A percentile compares a stretch with the other conserved stretches of the same genome.
Evolutionary conservation across 2,113 vertebrate genomes (phyloP).

Genomic region (Callospermophilus lateralis): DNA sequence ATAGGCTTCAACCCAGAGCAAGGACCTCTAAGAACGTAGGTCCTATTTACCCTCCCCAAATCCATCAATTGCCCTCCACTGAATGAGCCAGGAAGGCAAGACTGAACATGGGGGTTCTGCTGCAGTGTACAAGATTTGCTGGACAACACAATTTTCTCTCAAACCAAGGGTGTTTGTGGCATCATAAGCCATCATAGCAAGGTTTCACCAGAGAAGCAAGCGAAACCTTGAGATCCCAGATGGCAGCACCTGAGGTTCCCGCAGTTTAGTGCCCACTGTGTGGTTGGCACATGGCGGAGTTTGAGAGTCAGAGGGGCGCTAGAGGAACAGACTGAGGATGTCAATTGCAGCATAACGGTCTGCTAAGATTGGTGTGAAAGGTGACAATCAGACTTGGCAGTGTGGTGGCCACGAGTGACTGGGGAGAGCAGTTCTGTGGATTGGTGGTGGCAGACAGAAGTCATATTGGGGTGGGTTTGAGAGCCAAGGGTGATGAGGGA

Average conservation of each 20-base stretch:
- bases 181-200: not conserved
- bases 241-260: not conserved
- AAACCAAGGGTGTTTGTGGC: not conserved
- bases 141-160: not conserved
- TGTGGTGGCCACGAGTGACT: not conserved
- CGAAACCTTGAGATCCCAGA: not conserved
- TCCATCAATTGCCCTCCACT: not conserved
- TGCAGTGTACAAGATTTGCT: not conserved
- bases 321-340: accelerated
- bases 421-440: not conserved
- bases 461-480: not conserved
- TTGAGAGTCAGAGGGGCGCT: not conserved
- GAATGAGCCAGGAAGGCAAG: not conserved
- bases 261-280: accelerated
- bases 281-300: not conserved
- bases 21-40: not conserved
- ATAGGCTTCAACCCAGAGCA: not conserved
- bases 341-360: not conserved
- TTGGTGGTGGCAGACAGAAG: not conserved
- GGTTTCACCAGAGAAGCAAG: not conserved
- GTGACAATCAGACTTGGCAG: not conserved
- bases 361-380: not conserved
- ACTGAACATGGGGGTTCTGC: not conserved
- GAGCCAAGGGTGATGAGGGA: no score
- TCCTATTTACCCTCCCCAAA: not conserved